Base-by-base conservation (phyloP, 2,113 vertebrate genomes). In the Chitala chitala region DNA sequence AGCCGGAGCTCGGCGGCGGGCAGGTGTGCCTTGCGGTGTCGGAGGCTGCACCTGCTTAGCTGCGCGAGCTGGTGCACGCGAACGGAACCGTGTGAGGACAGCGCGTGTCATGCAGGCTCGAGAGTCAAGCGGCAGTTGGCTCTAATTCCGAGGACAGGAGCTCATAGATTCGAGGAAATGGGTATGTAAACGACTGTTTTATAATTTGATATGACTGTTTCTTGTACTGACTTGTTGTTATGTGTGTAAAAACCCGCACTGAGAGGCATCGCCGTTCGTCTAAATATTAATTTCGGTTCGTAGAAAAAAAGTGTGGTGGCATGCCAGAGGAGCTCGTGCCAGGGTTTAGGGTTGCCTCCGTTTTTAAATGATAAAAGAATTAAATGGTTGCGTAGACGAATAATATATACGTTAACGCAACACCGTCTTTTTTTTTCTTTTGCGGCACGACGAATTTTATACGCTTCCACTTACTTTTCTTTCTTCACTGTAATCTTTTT, bases 41-140 rank as follows among this genome's bases (percentile, higher is more conserved):
- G 61, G 73, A 26, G 17, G 71, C 38, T 7, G 48, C 36, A 24
- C 15, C 29, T 15, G 44, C 17, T 56, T 33, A 61, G 50, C 73
- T 73, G 12, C 29, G 3, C 13, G 61, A 73, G 70, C 69, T 68
- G 80, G 65, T 65, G 40, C 38, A 22, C 56, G 31, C 76, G 76
- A 80, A 81, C 78, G 77, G 81, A 76, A 77, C 82, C 36, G 59
- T 80, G 76, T 79, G n/a, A n/a, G 76, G 76, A 73, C 75, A 75
- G 75, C 68, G 61, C 72, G 76, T 84, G 80, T 85, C 85, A 91
- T 91, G 89, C 83, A 81, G 83, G 84, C 61, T 80, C 15, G 72
- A 83, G 80, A 81, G 76, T 72, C 79, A 77, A 77, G 75, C 82
- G 54, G 68, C 24, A 73, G 73, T 78, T 75, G 80, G 78, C 81